Percentiles rank a stretch among this genome's conserved stretches.
Conservation (phyloP, 1,140 invertebrate genomes). For the Drosophila kikkawai region DNA sequence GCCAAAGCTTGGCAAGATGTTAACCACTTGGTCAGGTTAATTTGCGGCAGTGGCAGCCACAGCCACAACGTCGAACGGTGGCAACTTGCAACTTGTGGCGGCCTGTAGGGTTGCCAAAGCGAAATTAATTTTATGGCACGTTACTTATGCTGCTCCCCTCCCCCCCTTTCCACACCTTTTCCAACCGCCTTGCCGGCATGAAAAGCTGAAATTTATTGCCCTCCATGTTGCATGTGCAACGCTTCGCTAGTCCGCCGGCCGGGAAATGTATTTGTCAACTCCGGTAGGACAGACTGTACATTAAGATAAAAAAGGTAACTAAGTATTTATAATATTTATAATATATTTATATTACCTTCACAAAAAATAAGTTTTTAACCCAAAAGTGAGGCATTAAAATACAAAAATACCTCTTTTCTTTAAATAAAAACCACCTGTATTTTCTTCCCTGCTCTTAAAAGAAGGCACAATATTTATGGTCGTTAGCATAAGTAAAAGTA, state of each 20-base stretch:
- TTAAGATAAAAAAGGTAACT: too few species aligned
- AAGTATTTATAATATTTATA: too few species aligned
- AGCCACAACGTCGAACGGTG: slow-evolving; percentile 44
- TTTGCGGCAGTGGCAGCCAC: slow-evolving; percentile 51
- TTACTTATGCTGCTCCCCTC: slow-evolving; percentile 40
- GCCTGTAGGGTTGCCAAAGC: slow-evolving; percentile 70
- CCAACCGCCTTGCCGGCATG: slow-evolving; percentile 11
- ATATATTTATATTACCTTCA: too few species aligned
- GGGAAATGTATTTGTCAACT: slow-evolving; percentile 70
- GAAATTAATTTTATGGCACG: slow-evolving; percentile 69
- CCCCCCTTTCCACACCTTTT: neutral
- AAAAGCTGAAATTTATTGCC: slow-evolving; percentile 61
- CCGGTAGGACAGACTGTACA: slow-evolving; percentile 15
- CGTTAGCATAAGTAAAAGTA: neutral
- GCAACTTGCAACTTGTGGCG: slow-evolving; percentile 39
- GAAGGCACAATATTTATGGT: neutral
- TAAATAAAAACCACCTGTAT: neutral
- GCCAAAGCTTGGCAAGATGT: slow-evolving; percentile 36
- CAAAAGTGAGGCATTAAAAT: neutral
- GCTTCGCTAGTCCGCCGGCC: slow-evolving; percentile 52
- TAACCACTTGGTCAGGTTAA: slow-evolving; percentile 57
- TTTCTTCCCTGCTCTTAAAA: neutral
- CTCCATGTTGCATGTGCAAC: slow-evolving; percentile 35
- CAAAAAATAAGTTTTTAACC: too few species aligned
- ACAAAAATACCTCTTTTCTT: neutral